Evolutionary conservation across 2,888 invertebrate species (phyloP).

Genomic region (Platycheirus albimanus): DNA sequence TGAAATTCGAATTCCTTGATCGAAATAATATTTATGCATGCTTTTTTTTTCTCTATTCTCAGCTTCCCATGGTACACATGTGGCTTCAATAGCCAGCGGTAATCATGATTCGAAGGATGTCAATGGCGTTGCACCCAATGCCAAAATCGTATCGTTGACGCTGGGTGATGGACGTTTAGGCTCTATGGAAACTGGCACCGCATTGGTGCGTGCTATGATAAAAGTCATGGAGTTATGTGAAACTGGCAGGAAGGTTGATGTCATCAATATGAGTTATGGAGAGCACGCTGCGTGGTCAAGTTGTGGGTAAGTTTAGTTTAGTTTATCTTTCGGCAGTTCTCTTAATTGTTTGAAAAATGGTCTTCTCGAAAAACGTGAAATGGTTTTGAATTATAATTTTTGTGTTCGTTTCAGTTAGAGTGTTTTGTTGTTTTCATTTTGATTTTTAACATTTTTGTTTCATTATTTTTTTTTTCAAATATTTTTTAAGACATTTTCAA

Average conservation of each 20-base stretch:
- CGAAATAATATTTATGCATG: conserved; percentile 31
- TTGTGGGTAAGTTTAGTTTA: conserved; percentile 87
- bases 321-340: too few species aligned
- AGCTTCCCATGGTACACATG: conserved; percentile 99
- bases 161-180: conserved; percentile 96
- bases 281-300: conserved; percentile 97
- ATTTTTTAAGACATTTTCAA: conserved; percentile 59
- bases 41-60: conserved; percentile 76
- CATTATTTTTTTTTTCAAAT: conserved; percentile 45
- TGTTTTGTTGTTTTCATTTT: conserved; percentile 17
- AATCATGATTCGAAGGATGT: conserved; percentile 92
- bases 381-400: too few species aligned
- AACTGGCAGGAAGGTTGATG: conserved; percentile 87
- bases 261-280: conserved; percentile 99
- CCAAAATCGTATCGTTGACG: conserved; percentile 95
- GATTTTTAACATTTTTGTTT: conserved; percentile 47
- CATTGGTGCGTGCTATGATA: conserved; percentile 95
- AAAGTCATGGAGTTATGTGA: conserved; percentile 90
- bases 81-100: conserved; percentile 97
- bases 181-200: conserved; percentile 98
- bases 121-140: conserved; percentile 98
- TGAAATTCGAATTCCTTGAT: conserved; percentile 21
- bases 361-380: too few species aligned
- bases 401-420: too few species aligned
- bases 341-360: too few species aligned